Evolutionary conservation across 2,797 vertebrate species (phyloP).

Genomic region (Poecile montanus): DNA sequence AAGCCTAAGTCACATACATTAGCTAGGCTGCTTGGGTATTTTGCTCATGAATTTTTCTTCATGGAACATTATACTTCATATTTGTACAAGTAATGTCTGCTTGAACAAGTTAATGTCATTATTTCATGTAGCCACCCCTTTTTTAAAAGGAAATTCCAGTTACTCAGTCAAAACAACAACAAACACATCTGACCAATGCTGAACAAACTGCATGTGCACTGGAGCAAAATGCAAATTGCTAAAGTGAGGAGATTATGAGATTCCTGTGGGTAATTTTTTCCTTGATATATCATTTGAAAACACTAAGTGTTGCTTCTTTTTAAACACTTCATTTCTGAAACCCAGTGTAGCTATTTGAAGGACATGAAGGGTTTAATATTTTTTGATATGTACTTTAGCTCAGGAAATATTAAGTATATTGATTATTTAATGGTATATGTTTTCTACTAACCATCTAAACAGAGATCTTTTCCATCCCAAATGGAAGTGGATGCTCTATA

Average conservation of each 20-base stretch:
- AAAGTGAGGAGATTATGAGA: neutral
- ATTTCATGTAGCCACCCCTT: neutral
- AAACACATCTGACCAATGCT: neutral
- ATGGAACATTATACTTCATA: neutral
- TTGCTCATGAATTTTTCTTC: neutral
- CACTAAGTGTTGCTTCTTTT: neutral
- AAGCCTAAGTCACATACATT: neutral
- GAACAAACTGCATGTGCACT: neutral
- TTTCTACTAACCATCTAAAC: neutral
- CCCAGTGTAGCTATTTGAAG: neutral
- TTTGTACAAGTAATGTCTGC: neutral
- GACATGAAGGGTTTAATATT: neutral
- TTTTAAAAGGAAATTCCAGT: neutral
- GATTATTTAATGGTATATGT: neutral
- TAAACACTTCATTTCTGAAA: neutral
- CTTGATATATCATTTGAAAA: neutral
- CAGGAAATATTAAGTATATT: neutral
- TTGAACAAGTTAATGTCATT: neutral
- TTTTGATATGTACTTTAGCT: neutral
- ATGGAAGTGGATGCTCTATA: neutral
- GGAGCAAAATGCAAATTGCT: neutral
- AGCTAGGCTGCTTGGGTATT: neutral
- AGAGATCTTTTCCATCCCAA: neutral
- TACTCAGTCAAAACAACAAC: neutral
- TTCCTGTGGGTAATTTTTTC: neutral